Evolutionary conservation across 2,888 invertebrate species (phyloP), one percentile per base, ranked within the genome.

Genomic region (Aleiodes leptofemur): DNA sequence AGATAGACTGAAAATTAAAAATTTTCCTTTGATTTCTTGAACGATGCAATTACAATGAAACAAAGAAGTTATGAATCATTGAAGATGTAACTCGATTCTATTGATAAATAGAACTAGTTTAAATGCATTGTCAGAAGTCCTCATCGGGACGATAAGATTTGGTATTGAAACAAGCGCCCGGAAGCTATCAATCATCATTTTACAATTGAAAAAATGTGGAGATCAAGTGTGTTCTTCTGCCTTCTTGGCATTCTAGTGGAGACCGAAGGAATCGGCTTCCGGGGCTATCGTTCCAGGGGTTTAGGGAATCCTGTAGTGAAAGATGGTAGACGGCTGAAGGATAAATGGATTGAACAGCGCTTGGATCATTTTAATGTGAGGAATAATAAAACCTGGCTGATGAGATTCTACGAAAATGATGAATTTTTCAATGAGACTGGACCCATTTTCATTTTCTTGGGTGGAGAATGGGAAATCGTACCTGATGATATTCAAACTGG

Each of bases 381-480:
- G 55, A 91, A 92, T 76, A 86, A 88, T 72, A 88, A 89, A 38
- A 92, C 91, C 0, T 93, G 92, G 90, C 83, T 84, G 76, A 93
- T 93, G 92, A 92, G 88, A 43, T 88, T 85, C 69, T 83, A 76
- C 38, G 82, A 86, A 77, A 87, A 86, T 74, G 72, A 81, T 3
- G 77, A 71, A n/a, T 81, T 80, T 68, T 85, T 82, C 16, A 79
- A 83, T 48, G 69, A 77, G 23, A 77, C 77, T 43, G 91, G 90
- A 0, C 94, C 94, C 0, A 90, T 94, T 9, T 91, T 94, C 51
- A 92, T 94, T 69, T 91, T 91, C 85, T 90, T 96, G 57, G 96
- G 95, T 0, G 95, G 96, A 0, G 96, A 96, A 89, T 95, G 95
- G 91, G 87, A 89, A 8, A 95, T 95, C 76, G 88, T 90, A 0